Base-by-base conservation (phyloP, 2,113 vertebrate species). In the Ranitomeya variabilis region DNA sequence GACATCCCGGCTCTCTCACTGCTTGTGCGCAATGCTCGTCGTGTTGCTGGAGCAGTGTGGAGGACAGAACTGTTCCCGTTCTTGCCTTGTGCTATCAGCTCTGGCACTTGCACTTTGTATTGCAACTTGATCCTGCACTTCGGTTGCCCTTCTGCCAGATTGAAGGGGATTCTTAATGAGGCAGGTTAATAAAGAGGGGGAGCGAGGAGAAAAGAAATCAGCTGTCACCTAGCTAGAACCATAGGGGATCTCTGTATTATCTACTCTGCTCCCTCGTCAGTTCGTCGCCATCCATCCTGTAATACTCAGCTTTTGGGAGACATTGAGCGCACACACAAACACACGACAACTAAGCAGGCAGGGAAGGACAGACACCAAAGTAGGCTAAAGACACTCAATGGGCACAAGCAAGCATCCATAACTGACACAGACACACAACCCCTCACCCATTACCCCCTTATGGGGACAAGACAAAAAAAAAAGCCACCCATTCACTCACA, bases 311-410 rank as follows among this genome's bases (percentile, higher is more conserved):
- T 74, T 83, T 77, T 66, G 67, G 73, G 69, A 73, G 80, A 89
- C 87, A 78, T 55, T 77, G 73, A 89, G 87, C 80, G 59, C 87
- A 88, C 80, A 89, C 57, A 77, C 69, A 88, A 52, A 62, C 87
- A 83, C 87, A 66, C 81, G 51, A 89, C 87, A 79, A 78, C 67
- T 78, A 89, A 84, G 87, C 87, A 89, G 87, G 87, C 87, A 89
- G 66, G 81, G 81, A 89, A 52, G 67, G 81, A 89, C 87, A 89
- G 80, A 88, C 80, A 88, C 85, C 77, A 77, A 87, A 78, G 80
- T 73, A 84, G 59, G 57, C 67, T 89, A 89, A 88, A 52, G 81
- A 89, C 81, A 84, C 73, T 89, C 73, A 79, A 66, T 84, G 87
- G 73, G 73, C 57, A 89, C 81, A 84, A 88, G 81, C 71, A 84